These are phyloP conservation scores for Pygoscelis antarcticus DNA, from an alignment of 2,113 vertebrate genomes.

Conservation along the genomic window DNA sequence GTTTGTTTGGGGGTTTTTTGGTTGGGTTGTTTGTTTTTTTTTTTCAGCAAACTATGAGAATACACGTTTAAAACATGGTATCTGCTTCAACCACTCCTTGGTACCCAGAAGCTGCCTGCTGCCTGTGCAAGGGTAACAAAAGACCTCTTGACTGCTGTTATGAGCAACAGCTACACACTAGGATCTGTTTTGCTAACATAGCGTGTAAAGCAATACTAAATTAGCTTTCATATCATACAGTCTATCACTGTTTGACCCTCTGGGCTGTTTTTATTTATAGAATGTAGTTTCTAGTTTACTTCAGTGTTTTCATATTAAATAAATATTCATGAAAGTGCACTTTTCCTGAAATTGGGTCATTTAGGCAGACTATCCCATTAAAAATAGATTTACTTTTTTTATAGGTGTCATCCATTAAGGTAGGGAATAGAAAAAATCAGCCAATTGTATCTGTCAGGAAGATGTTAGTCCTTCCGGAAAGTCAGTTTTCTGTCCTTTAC, in stretches of 20 bases:
- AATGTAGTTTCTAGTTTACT: constrained; percentile 59
- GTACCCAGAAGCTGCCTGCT: background rate
- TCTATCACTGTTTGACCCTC: constrained; percentile 65
- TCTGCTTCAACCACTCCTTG: background rate
- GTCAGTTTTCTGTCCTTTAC: constrained; percentile 37
- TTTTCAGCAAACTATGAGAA: background rate
- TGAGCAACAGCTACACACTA: background rate
- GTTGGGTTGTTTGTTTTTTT: too few relatives aligned
- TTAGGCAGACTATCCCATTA: constrained; percentile 79
- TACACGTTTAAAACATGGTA: background rate
- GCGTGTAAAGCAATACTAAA: constrained; percentile 48
- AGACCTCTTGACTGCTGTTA: background rate
- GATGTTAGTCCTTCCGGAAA: constrained; percentile 44
- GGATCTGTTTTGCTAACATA: constrained; percentile 19
- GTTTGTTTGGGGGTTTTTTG: too few relatives aligned
- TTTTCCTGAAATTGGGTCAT: constrained; percentile 79
- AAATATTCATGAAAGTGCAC: constrained; percentile 82
- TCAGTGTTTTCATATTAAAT: constrained; percentile 72
- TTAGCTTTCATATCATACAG: constrained; percentile 64
- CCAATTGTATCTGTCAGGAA: constrained; percentile 58
- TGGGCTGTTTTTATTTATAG: constrained; percentile 66
- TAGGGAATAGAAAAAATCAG: constrained; percentile 38
- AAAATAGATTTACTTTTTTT: constrained; percentile 77
- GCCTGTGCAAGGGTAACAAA: background rate
- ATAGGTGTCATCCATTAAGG: constrained; percentile 64